These are phyloP conservation scores for Dynastes tityus DNA, from an alignment of 2,888 invertebrate species.

Conservation along the genomic window DNA sequence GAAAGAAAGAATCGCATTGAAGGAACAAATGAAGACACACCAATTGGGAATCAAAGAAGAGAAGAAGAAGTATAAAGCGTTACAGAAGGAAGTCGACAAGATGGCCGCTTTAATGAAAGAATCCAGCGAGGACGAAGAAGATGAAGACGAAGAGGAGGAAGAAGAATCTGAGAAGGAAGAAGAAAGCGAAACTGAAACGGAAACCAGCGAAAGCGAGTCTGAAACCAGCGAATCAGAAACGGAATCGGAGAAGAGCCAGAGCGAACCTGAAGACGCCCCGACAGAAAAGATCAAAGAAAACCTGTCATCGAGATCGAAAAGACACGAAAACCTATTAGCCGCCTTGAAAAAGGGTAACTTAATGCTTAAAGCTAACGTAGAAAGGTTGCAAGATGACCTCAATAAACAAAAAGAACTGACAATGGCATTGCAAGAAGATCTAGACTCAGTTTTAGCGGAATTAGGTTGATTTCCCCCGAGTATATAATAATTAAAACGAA, in stretches of 20 bases:
- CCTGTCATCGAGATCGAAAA: slow-evolving; percentile 77
- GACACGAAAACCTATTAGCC: slow-evolving; percentile 84
- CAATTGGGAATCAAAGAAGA: slow-evolving; percentile 85
- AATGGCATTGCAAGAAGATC: slow-evolving; percentile 83
- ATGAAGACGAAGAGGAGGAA: slow-evolving; percentile 74
- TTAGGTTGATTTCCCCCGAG: slow-evolving; percentile 75
- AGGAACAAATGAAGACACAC: slow-evolving; percentile 87
- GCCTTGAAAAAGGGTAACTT: slow-evolving; percentile 92
- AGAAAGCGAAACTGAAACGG: slow-evolving; percentile 73
- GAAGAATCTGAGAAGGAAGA: slow-evolving; percentile 73
- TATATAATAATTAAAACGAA: slow-evolving; percentile 12
- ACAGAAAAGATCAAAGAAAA: slow-evolving; percentile 80
- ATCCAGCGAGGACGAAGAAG: slow-evolving; percentile 79
- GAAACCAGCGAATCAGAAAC: slow-evolving; percentile 77
- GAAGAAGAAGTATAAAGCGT: slow-evolving; percentile 85
- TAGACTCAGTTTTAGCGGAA: slow-evolving; percentile 90
- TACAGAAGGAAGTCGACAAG: slow-evolving; percentile 92
- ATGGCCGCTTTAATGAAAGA: slow-evolving; percentile 92
- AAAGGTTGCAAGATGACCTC: slow-evolving; percentile 89
- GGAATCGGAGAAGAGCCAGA: slow-evolving; percentile 77
- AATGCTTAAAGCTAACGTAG: slow-evolving; percentile 89
- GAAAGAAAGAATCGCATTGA: slow-evolving; percentile 84
- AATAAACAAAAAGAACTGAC: slow-evolving; percentile 88
- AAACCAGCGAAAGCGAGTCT: slow-evolving; percentile 79
- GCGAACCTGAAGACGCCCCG: slow-evolving; percentile 77